A percentile compares a stretch with the other conserved stretches of the same genome.
These are phyloP conservation scores for Eulimnadia texana DNA, from an alignment of 1,140 invertebrate species.

Conservation along the genomic window DNA sequence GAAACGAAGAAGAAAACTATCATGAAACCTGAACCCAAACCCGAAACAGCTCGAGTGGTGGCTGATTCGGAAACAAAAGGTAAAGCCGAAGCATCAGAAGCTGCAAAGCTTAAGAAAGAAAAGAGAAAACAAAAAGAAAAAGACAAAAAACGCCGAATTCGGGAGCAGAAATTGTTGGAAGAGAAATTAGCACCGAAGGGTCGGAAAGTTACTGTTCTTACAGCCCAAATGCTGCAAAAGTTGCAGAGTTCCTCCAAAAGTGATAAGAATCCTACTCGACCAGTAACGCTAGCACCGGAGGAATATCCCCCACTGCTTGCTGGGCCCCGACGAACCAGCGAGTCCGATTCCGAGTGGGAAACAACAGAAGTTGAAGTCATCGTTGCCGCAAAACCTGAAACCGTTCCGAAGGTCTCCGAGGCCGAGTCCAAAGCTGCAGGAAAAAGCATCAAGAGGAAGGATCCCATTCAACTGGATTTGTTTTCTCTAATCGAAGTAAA, in stretches of 20 bases:
- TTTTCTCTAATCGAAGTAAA: slow-evolving; percentile 6
- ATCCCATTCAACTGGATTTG: slow-evolving; percentile 16
- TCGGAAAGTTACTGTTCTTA: slow-evolving; percentile 11
- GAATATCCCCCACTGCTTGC: background rate
- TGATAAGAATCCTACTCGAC: background rate
- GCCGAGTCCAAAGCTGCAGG: background rate
- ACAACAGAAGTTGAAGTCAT: slow-evolving; percentile 4
- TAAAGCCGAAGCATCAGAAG: background rate
- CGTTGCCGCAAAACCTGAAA: background rate
- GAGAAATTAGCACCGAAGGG: slow-evolving; percentile 11
- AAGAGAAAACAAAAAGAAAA: slow-evolving; percentile 8
- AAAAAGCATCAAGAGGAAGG: slow-evolving; percentile 9
- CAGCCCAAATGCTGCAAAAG: slow-evolving; percentile 1
- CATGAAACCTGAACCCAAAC: background rate
- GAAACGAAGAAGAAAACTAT: background rate
- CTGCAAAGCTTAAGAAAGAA: slow-evolving; percentile 7
- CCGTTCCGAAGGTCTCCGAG: background rate
- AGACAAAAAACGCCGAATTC: slow-evolving; percentile 1
- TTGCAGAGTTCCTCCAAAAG: background rate
- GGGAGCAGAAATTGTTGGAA: slow-evolving; percentile 4
- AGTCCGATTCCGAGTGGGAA: slow-evolving; percentile 3
- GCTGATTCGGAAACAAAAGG: background rate
- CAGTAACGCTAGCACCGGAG: background rate
- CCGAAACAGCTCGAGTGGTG: too few species aligned
- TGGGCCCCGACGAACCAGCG: background rate